Conservation (phyloP, 2,797 vertebrate species). For the Pelochelys cantorii region DNA sequence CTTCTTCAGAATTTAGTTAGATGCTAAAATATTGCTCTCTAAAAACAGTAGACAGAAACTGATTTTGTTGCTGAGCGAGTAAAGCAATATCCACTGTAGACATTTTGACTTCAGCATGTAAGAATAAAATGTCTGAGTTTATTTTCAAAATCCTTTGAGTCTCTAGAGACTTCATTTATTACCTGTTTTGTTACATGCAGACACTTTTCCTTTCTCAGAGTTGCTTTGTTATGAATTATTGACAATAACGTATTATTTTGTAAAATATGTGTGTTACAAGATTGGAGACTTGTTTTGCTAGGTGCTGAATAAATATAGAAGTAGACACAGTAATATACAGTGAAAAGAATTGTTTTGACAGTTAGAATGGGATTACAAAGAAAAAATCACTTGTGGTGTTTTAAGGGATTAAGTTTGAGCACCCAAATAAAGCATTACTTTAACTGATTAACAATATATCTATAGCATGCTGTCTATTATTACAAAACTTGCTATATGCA, state of each 20-base stretch:
- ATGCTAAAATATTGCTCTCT: background rate
- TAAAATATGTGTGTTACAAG: rapidly evolving
- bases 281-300: background rate
- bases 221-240: background rate
- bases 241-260: background rate
- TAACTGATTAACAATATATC: background rate
- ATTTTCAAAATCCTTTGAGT: background rate
- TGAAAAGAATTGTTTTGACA: background rate
- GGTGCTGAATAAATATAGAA: background rate
- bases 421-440: rapidly evolving
- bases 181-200: constrained; percentile 4
- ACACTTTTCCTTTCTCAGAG: background rate
- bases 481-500: rapidly evolving
- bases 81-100: background rate
- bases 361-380: background rate
- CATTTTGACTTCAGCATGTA: background rate
- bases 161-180: background rate
- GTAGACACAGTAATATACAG: background rate
- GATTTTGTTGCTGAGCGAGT: background rate
- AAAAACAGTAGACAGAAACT: background rate
- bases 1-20: background rate
- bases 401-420: background rate
- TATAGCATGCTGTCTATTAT: background rate
- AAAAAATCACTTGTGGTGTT: background rate
- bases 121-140: background rate